Evolutionary conservation across 2,797 vertebrate genomes (phyloP).

Genomic region (Helarctos malayanus): DNA sequence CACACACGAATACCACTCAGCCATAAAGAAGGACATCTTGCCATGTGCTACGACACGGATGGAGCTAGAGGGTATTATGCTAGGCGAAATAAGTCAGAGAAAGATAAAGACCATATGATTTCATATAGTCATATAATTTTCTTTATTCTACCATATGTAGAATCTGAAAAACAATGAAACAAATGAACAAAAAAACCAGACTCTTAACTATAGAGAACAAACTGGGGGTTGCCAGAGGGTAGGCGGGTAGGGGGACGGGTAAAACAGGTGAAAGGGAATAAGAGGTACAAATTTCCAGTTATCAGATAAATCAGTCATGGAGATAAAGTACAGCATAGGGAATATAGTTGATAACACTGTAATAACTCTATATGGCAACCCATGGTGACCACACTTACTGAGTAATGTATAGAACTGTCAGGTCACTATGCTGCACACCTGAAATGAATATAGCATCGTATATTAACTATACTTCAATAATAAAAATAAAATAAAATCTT

Average conservation of each 20-base stretch:
- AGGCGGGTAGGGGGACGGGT: neutral
- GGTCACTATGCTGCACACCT: neutral
- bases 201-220: neutral
- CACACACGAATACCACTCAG: neutral
- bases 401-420: neutral
- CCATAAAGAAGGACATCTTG: neutral
- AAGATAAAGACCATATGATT: neutral
- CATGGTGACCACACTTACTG: neutral
- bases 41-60: neutral
- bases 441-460: neutral
- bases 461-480: neutral
- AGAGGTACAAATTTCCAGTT: neutral
- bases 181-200: neutral
- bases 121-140: neutral
- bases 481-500: neutral
- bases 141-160: too few species aligned
- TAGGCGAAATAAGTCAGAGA: neutral
- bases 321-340: neutral
- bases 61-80: neutral
- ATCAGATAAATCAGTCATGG: neutral
- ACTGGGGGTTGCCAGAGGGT: neutral
- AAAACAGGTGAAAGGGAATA: neutral
- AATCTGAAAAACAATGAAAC: neutral
- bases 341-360: neutral
- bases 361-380: neutral